phyloP scores from a whole-genome alignment of 1,140 invertebrate species.

The Lepidurus arcticus region DNA sequence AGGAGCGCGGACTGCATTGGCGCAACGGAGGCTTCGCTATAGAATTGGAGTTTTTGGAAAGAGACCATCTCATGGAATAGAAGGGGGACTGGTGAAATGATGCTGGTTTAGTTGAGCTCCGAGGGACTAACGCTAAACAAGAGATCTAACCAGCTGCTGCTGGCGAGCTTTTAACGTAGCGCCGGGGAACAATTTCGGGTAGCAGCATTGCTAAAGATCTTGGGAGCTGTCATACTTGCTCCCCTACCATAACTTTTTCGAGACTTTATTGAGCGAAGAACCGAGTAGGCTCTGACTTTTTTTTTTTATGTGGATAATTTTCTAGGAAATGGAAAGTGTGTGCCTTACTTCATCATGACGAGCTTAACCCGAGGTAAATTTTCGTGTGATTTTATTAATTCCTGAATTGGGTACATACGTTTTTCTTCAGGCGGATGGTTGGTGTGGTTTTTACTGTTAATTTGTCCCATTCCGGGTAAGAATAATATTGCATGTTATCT shows the following conservation, averaged over 20 bases:
- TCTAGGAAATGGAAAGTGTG: conserved; percentile 5
- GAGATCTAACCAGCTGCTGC: conserved; percentile 10
- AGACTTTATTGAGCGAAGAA: background rate
- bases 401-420: background rate
- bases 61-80: background rate
- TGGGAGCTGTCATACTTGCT: background rate
- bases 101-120: conserved; percentile 4
- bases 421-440: background rate
- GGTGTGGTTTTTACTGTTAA: background rate
- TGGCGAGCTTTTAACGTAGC: background rate
- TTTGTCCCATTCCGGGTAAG: background rate
- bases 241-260: background rate
- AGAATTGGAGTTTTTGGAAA: background rate
- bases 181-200: background rate
- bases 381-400: background rate
- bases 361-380: background rate
- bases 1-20: conserved; percentile 20
- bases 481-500: background rate
- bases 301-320: background rate
- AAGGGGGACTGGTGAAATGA: background rate
- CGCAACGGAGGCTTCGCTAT: background rate
- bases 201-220: background rate
- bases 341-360: background rate
- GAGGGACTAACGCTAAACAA: background rate
- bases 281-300: background rate